A percentile compares a stretch with the other conserved stretches of the same genome.
These are phyloP conservation scores for Anarrhichthys ocellatus DNA, from an alignment of 2,113 vertebrate genomes.

Conservation along the genomic window DNA sequence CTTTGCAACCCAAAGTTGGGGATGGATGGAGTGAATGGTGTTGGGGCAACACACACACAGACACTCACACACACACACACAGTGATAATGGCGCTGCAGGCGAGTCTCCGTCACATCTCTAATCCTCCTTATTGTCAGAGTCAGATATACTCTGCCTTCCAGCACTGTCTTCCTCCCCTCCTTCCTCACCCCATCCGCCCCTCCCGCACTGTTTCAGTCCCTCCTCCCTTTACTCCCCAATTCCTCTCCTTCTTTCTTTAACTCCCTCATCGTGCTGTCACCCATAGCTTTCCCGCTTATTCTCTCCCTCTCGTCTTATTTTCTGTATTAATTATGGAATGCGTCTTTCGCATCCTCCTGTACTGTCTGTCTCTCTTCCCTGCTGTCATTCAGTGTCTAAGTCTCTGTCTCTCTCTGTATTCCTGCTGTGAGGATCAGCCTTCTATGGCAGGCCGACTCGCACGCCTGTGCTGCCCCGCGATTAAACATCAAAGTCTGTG, in stretches of 20 bases:
- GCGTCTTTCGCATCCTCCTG: neutral
- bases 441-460: constrained; percentile 3
- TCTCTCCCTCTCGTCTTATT: constrained; percentile 4
- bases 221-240: neutral
- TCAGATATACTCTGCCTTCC: constrained; percentile 62
- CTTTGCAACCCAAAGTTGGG: too few species aligned
- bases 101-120: constrained; percentile 53
- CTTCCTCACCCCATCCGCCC: neutral
- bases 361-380: neutral
- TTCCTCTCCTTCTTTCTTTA: neutral
- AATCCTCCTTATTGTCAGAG: constrained; percentile 74
- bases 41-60: constrained; percentile 38
- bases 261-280: neutral
- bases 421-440: constrained; percentile 63
- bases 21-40: constrained; percentile 33
- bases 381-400: neutral
- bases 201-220: neutral
- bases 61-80: constrained; percentile 42
- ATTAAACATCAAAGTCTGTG: constrained; percentile 72
- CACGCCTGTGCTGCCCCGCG: constrained; percentile 30
- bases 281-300: neutral
- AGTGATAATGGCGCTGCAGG: constrained; percentile 44
- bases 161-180: constrained; percentile 12
- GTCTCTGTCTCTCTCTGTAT: neutral
- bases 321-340: neutral